phyloP scores from a whole-genome alignment of 2,113 vertebrate genomes.

The Myrmecobius fasciatus region DNA sequence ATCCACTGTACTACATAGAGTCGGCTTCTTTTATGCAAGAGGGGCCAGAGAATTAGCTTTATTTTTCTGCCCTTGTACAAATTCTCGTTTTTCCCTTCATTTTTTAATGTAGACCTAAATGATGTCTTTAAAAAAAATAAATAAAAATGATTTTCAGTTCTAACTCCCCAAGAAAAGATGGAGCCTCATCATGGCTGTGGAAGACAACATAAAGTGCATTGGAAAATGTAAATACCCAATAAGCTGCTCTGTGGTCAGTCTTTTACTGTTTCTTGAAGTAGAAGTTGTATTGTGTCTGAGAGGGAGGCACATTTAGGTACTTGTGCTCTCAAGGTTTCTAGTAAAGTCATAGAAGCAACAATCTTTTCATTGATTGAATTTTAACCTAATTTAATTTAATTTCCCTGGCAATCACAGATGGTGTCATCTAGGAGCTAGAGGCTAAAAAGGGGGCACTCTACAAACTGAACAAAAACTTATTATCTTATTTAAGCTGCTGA shows the following conservation, averaged over 20 bases:
- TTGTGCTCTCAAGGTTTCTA: constrained; percentile 54
- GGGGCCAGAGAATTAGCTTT: constrained; percentile 15
- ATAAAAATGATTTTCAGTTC: constrained; percentile 37
- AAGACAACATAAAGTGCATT: constrained; percentile 6
- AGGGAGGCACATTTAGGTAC: constrained; percentile 33
- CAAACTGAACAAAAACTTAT: constrained; percentile 79
- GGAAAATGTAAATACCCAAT: constrained; percentile 20
- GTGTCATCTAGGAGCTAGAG: constrained; percentile 82
- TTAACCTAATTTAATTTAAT: constrained; percentile 87
- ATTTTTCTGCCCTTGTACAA: neutral
- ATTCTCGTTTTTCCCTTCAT: constrained; percentile 7
- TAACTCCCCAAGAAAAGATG: neutral
- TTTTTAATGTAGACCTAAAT: neutral
- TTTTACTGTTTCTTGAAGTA: neutral
- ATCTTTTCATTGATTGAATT: constrained; percentile 84
- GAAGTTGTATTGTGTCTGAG: constrained; percentile 23
- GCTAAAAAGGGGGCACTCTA: constrained; percentile 83
- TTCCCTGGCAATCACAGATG: constrained; percentile 86
- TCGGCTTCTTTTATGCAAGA: constrained; percentile 34
- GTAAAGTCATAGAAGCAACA: constrained; percentile 81
- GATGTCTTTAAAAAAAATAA: constrained; percentile 23
- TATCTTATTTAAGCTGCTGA: constrained; percentile 80
- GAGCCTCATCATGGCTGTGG: neutral
- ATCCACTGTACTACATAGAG: constrained; percentile 42
- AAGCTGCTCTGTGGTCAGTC: constrained; percentile 28